Evolutionary conservation across 2,113 vertebrate genomes (phyloP).

Genomic region (Argyrosomus japonicus): DNA sequence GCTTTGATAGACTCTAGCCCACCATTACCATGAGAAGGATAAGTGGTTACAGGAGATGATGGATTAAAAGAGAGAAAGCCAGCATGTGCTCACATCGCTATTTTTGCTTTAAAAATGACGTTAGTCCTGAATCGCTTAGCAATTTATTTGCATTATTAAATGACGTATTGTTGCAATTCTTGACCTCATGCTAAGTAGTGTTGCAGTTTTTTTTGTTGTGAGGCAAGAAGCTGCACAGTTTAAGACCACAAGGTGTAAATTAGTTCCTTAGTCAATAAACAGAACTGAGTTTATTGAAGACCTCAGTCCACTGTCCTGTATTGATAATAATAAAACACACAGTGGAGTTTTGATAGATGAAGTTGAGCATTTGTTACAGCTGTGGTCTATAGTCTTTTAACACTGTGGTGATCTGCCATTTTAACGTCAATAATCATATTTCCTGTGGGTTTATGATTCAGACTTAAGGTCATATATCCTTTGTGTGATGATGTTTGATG

Average conservation of each 20-base stretch:
- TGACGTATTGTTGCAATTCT: too few relatives aligned
- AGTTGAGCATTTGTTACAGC: too few relatives aligned
- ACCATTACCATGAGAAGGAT: too few relatives aligned
- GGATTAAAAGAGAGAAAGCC: too few relatives aligned
- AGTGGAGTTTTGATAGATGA: not conserved
- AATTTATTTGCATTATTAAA: too few relatives aligned
- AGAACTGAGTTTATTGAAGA: not conserved
- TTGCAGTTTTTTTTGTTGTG: too few relatives aligned
- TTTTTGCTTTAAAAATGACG: too few relatives aligned
- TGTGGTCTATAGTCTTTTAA: too few relatives aligned
- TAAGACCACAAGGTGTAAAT: not conserved
- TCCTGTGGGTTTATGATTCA: not conserved
- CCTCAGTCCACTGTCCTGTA: not conserved
- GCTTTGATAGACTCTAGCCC: too few relatives aligned
- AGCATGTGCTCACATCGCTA: too few relatives aligned
- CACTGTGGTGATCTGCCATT: not conserved
- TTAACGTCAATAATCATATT: not conserved
- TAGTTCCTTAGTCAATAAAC: not conserved
- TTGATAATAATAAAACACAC: slow-evolving; percentile 4
- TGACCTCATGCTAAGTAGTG: not conserved
- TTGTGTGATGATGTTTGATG: slow-evolving; percentile 8
- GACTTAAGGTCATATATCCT: not conserved
- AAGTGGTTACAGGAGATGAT: too few relatives aligned
- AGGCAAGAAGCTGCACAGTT: not conserved
- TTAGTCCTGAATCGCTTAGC: too few relatives aligned